Evolutionary conservation across 2,888 invertebrate species (phyloP), one percentile per base, ranked within the genome.

Genomic region (Tetheella fluctuosa): DNA sequence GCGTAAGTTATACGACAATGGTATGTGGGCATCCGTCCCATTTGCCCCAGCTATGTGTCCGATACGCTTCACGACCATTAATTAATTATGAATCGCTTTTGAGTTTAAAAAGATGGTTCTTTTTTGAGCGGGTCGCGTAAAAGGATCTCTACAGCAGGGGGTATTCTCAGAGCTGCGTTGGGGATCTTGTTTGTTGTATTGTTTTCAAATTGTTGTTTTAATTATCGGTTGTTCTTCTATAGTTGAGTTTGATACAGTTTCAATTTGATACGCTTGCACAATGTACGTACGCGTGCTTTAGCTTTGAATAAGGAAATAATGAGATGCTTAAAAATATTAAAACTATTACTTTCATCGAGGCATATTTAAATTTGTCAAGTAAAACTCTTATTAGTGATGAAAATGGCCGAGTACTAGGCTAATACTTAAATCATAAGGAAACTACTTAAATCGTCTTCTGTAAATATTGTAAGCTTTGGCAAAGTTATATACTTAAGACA

Each of bases 1-100:
- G 90, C 90, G 89, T 89, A 90, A 90, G 91, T 87, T 89, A 90
- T 89, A 87, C 86, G 86, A 89, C 90, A 89, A 90, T 90, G 90
- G 88, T 85, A 91, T 91, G 91, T 86, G 87, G 85, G 80, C 85
- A 84, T 88, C 85, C 88, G 82, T 85, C 82, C 88, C 85, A 83
- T 86, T 88, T 81, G 80, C 83, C 80, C 78, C 81, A 73, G 72
- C 72, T 69, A 76, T 67, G 79, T 60, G 78, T 82, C 82, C 86
- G 87, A 88, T 87, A 84, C 84, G 86, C 84, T 82, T 76, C 71
- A 76, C 81, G 77, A 68, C 79, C 78, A 78, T 85, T 85, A 85
- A 89, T 90, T 90, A 89, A 89, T 89, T 86, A 85, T 84, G 78
- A 85, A 83, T 84, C 78, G 81, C 72, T 85, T 81, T 83, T 77